Evolutionary conservation across 2,113 vertebrate species (phyloP), one percentile per base, ranked within the genome.

Genomic region (Monarcha castaneiventris): DNA sequence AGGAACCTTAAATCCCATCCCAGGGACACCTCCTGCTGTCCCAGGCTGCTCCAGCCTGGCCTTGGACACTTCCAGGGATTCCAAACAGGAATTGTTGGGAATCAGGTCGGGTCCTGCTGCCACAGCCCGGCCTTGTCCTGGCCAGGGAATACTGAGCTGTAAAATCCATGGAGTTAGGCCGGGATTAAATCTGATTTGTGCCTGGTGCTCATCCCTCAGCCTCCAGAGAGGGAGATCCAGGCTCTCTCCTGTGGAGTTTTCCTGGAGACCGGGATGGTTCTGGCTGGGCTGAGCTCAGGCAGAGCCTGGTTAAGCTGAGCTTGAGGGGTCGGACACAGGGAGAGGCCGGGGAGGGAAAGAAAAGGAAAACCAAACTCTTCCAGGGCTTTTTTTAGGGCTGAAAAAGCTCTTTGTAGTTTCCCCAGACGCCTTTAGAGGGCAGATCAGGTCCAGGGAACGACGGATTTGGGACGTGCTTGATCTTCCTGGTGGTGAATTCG

Each of bases 391-490:
- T 51, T n/a, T 1, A 6, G 9, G 35, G 11, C 43, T 15, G 13
- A 22, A 16, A 30, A 37, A 44, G 14, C 71, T 67, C 62, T 90
- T 80, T 93, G 89, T 83, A 71, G 30, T 79, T 95, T 88, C 56
- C 64, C 18, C 23, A 1, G 22, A 5, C 10, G 32, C 96, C 98
- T 98, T 94, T 96, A 98, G 98, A 97, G 98, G 98, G 97, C 98
- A 97, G 88, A 84, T 46, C 6, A 13, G 3, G 94, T 18, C 93
- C 92, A 71, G 77, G 52, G 84, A 97, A 96, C 75, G 33, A 1
- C 43, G 39, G 55, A 3, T 64, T 35, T 18, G 66, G 68, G 67
- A 8, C 37, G 87, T 15, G 66, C 27, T n/a, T 5, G 17, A 3
- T 52, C 2, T 27, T 63, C 61, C 43, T 3, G 41, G 1, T 8